Evolutionary conservation across 2,888 invertebrate genomes (phyloP).

Genomic region (Lepidonotus clava): DNA sequence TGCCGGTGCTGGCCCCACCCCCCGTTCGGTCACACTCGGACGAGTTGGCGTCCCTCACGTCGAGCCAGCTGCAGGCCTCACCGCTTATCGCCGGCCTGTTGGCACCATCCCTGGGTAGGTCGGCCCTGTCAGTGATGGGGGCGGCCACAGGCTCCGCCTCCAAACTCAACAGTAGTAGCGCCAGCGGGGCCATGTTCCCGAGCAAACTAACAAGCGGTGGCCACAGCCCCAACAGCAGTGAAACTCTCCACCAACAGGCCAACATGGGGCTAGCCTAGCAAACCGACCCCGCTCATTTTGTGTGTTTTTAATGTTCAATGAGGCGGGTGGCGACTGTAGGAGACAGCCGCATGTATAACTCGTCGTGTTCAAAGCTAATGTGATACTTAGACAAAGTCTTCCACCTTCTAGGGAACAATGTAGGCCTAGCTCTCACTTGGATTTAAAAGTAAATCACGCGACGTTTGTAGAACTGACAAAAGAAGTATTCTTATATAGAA

Average conservation of each 20-base stretch:
- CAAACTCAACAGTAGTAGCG: not conserved
- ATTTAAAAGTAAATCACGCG: slow-evolving; percentile 20
- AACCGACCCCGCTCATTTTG: not conserved
- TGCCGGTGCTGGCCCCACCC: not conserved
- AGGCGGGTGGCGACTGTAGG: not conserved
- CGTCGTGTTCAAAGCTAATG: slow-evolving; percentile 52
- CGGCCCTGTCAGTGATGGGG: not conserved
- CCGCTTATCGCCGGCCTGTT: not conserved
- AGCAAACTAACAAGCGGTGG: slow-evolving; percentile 57
- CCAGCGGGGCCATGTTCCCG: slow-evolving; percentile 51
- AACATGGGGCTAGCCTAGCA: slow-evolving; percentile 26
- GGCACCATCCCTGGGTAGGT: not conserved
- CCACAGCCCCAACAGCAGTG: slow-evolving; percentile 60
- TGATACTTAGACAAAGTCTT: slow-evolving; percentile 43
- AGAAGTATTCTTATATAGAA: not conserved
- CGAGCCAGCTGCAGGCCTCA: slow-evolving; percentile 5
- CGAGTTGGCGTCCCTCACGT: slow-evolving; percentile 21
- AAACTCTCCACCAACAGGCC: slow-evolving; percentile 54
- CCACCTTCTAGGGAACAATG: slow-evolving; percentile 45
- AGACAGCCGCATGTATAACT: not conserved
- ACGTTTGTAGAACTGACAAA: not conserved
- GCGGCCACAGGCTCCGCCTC: not conserved
- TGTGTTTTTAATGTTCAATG: not conserved
- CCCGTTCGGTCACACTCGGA: slow-evolving; percentile 16
- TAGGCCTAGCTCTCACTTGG: slow-evolving; percentile 37